Conservation (phyloP, 2,888 invertebrate genomes). For the Glaucopsyche alexis region DNA sequence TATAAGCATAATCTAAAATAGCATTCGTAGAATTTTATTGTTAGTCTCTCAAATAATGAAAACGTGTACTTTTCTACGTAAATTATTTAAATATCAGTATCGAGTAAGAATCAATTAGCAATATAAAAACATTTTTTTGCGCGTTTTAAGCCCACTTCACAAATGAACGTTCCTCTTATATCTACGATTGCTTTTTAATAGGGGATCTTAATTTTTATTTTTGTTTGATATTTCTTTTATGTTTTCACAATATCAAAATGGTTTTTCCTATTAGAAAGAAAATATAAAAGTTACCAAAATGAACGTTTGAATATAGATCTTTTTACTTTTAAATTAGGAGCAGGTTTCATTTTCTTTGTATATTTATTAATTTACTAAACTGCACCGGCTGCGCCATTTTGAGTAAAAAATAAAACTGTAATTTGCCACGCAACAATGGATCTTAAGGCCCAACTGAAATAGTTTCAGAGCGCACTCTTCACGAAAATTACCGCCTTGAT, state of each 20-base stretch:
- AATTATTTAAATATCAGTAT: background rate
- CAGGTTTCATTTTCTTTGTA: too few species aligned
- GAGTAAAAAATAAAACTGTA: constrained; percentile 42
- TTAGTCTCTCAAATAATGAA: background rate
- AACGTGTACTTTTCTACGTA: background rate
- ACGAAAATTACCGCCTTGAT: constrained; percentile 72
- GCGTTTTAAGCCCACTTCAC: constrained; percentile 15
- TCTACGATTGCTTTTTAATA: constrained; percentile 15
- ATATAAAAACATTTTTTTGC: constrained; percentile 22
- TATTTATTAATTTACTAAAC: background rate
- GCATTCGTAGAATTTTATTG: background rate
- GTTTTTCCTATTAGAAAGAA: background rate
- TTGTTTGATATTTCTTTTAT: background rate
- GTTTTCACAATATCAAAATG: background rate
- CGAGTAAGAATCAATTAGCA: constrained; percentile 21
- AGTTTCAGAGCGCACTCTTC: constrained; percentile 62
- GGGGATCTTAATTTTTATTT: background rate
- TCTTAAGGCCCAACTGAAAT: constrained; percentile 53
- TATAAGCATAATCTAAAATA: too few species aligned
- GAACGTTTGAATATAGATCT: too few species aligned
- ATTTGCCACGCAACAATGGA: constrained; percentile 50
- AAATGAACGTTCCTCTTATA: constrained; percentile 22
- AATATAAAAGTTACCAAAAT: background rate
- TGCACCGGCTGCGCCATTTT: background rate
- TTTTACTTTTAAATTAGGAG: too few species aligned